These are phyloP conservation scores for Phalera bucephala DNA, from an alignment of 2,888 invertebrate genomes.

Conservation along the genomic window DNA sequence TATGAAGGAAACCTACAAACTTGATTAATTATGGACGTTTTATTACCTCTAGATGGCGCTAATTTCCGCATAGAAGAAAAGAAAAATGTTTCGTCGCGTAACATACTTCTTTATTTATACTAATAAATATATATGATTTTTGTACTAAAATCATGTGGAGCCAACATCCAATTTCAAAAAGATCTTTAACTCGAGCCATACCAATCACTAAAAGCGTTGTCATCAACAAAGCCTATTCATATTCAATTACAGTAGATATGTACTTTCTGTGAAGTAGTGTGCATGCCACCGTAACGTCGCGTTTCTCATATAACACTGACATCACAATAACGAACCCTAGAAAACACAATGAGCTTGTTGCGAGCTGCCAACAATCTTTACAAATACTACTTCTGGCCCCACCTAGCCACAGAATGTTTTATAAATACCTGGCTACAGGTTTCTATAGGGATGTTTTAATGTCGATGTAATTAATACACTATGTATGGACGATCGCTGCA, in stretches of 20 bases:
- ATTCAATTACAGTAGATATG: conserved; percentile 4
- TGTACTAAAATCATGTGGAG: no score
- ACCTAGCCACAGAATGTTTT: conserved; percentile 28
- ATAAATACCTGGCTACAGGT: conserved; percentile 1
- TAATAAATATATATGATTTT: no score
- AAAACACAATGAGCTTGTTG: conserved; percentile 42
- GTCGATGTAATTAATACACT: conserved; percentile 5
- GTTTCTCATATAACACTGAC: conserved; percentile 46
- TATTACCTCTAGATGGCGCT: not conserved
- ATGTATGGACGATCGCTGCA: no score
- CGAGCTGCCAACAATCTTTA: conserved; percentile 40
- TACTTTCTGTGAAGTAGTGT: conserved; percentile 28
- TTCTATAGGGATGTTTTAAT: conserved; percentile 9
- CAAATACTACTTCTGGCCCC: conserved; percentile 52
- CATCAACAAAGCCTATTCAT: no score
- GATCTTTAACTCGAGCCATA: no score
- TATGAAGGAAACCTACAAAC: no score
- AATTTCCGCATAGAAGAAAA: no score
- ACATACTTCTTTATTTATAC: no score
- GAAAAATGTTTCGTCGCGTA: no score
- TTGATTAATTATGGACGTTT: not conserved
- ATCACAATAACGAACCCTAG: conserved; percentile 40
- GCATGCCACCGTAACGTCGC: conserved; percentile 53
- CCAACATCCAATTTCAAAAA: no score
- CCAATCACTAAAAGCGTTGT: not conserved